Conservation (phyloP, 2,797 vertebrate species). For the Alosa sapidissima region DNA sequence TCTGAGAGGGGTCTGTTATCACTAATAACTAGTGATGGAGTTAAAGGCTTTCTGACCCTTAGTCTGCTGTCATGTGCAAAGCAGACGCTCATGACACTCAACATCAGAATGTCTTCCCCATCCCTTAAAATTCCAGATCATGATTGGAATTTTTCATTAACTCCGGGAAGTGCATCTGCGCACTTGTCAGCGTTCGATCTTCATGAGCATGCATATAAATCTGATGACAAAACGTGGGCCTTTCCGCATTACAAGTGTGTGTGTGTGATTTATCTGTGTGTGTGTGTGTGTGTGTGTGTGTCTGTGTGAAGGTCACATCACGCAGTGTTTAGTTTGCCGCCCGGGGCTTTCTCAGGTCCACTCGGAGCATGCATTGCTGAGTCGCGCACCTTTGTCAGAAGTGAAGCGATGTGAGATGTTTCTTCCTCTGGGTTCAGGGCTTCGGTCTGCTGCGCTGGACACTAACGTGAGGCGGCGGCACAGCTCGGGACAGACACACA, state of each 20-base stretch:
- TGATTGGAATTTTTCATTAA: constrained; percentile 19
- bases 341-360: not conserved
- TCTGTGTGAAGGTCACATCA: not conserved
- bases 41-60: constrained; percentile 2
- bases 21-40: constrained; percentile 14
- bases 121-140: constrained; percentile 21
- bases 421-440: not conserved
- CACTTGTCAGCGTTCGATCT: not conserved
- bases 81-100: not conserved
- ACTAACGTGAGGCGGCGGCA: constrained; percentile 3
- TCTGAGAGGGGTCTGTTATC: constrained; percentile 19
- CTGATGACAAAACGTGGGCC: not conserved
- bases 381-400: not conserved
- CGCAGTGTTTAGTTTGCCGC: not conserved
- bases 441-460: not conserved
- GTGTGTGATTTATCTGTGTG: not conserved
- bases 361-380: not conserved
- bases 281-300: not conserved
- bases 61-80: not conserved
- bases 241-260: not conserved
- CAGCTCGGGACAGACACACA: not conserved
- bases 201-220: not conserved
- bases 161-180: not conserved
- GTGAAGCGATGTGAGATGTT: too few relatives aligned
- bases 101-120: not conserved